A percentile compares a stretch with the other conserved stretches of the same genome.
Evolutionary conservation across 2,888 invertebrate species (phyloP).

Genomic region (Agapetus fuscipes): DNA sequence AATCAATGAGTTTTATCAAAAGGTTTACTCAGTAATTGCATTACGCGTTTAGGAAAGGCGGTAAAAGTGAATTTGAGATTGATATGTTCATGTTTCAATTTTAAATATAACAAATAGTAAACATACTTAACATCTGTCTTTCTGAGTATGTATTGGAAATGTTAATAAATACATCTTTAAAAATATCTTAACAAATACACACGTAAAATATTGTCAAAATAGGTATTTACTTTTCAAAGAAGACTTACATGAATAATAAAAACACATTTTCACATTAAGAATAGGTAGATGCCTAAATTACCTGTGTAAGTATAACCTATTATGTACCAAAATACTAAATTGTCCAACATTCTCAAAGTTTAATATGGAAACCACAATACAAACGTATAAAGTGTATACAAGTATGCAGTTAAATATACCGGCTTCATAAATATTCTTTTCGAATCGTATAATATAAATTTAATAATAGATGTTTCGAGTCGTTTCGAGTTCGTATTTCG

Average conservation of each 20-base stretch:
- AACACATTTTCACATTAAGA: background rate
- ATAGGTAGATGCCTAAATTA: too few relatives aligned
- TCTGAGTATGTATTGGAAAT: too few relatives aligned
- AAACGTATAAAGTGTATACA: background rate
- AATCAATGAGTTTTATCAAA: too few relatives aligned
- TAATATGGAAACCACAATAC: background rate
- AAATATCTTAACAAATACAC: background rate
- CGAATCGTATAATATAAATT: slow-evolving; percentile 13
- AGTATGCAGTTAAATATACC: background rate
- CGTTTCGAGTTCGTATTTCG: slow-evolving; percentile 13
- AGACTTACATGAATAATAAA: background rate
- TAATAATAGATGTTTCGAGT: slow-evolving; percentile 14
- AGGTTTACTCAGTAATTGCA: too few relatives aligned
- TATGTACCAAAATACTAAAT: too few relatives aligned
- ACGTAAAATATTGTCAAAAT: background rate
- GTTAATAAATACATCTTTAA: background rate
- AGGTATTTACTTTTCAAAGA: background rate
- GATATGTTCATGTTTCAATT: too few relatives aligned
- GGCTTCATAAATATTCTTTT: slow-evolving; percentile 8
- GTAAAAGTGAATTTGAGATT: too few relatives aligned
- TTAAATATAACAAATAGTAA: too few relatives aligned
- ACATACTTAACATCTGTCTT: too few relatives aligned
- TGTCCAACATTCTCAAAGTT: background rate
- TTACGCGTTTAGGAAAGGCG: too few relatives aligned
- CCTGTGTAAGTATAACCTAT: too few relatives aligned